Percentiles rank a stretch among this genome's conserved stretches.
Conservation (phyloP, 2,888 invertebrate genomes). For the Melanostoma scalare region DNA sequence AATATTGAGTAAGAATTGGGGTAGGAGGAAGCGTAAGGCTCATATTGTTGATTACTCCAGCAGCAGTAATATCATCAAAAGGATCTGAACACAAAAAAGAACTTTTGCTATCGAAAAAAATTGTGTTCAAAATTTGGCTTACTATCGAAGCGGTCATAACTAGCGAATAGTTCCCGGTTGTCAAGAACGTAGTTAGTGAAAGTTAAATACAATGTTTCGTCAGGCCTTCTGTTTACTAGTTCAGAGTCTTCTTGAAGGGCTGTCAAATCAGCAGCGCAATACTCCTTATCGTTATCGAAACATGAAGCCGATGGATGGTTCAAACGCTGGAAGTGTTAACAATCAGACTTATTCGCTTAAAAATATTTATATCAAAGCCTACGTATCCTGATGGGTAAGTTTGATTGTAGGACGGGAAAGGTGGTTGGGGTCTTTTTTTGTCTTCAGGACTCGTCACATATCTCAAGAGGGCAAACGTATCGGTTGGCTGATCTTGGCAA, state of each 20-base stretch:
- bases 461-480: conserved; percentile 75
- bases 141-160: conserved; percentile 76
- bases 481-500: conserved; percentile 70
- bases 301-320: conserved; percentile 75
- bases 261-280: conserved; percentile 72
- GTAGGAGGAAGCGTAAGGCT: conserved; percentile 90
- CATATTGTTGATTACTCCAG: conserved; percentile 86
- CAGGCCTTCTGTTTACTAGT: conserved; percentile 69
- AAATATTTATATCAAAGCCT: no score
- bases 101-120: background rate
- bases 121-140: conserved; percentile 69
- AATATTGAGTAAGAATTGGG: conserved; percentile 88
- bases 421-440: conserved; percentile 38
- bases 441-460: conserved; percentile 58
- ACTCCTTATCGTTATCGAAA: conserved; percentile 36
- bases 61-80: conserved; percentile 63
- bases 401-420: conserved; percentile 55
- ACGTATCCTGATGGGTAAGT: conserved; percentile 25
- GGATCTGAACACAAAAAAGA: conserved; percentile 66
- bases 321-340: conserved; percentile 57
- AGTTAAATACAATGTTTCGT: conserved; percentile 74
- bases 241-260: conserved; percentile 57
- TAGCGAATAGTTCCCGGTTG: conserved; percentile 73
- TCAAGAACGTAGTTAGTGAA: conserved; percentile 72
- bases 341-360: background rate